Evolutionary conservation across 2,797 vertebrate genomes (phyloP).

Genomic region (Anableps anableps): DNA sequence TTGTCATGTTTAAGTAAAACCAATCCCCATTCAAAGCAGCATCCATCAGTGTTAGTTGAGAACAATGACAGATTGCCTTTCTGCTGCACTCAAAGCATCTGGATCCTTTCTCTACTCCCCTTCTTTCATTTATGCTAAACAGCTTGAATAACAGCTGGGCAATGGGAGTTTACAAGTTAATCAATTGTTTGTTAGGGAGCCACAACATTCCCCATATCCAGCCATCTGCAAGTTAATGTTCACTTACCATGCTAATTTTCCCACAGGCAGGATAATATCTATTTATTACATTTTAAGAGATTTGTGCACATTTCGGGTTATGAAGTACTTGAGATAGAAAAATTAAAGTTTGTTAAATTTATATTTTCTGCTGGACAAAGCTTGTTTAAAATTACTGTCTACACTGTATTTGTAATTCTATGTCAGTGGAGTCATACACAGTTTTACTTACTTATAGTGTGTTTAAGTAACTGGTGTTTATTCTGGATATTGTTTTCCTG

Average conservation of each 20-base stretch:
- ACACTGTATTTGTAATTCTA: constrained; percentile 13
- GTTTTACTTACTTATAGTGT: constrained; percentile 60
- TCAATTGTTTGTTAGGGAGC: constrained; percentile 85
- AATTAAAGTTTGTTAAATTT: constrained; percentile 19
- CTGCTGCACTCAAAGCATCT: constrained; percentile 83
- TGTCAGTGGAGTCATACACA: constrained; percentile 36
- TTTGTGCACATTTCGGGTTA: constrained; percentile 52
- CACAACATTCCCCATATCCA: constrained; percentile 71
- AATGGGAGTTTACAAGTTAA: constrained; percentile 86
- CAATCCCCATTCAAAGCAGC: constrained; percentile 86
- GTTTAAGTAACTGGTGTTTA: constrained; percentile 59
- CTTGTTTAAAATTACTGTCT: background rate
- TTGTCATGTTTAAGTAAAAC: constrained; percentile 95
- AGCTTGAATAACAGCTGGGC: constrained; percentile 86
- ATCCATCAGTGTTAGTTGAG: constrained; percentile 90
- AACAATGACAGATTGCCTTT: constrained; percentile 87
- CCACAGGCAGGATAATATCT: constrained; percentile 67
- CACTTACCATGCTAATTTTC: constrained; percentile 82
- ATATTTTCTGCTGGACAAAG: background rate
- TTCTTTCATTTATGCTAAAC: constrained; percentile 85
- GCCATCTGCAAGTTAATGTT: constrained; percentile 84
- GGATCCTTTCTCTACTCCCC: constrained; percentile 80
- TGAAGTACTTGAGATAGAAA: constrained; percentile 41
- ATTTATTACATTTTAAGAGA: constrained; percentile 70
- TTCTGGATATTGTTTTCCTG: constrained; percentile 63